Percentiles rank a stretch among this genome's conserved stretches.
Conservation (phyloP, 2,113 vertebrate genomes). For the Callocephalon fimbriatum region DNA sequence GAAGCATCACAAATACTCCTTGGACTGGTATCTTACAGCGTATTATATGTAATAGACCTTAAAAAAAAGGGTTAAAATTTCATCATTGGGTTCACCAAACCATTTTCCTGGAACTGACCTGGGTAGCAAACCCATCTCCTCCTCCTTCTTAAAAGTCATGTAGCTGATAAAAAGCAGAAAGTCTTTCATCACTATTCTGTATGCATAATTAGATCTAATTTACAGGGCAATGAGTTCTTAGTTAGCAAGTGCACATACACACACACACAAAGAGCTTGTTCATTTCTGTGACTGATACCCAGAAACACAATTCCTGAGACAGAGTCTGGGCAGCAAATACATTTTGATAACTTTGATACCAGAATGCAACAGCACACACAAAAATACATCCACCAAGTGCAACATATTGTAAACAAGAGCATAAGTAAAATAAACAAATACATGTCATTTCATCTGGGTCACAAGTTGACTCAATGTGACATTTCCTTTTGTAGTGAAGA, state of each 20-base stretch:
- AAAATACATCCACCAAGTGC: not conserved
- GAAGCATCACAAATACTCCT: not conserved
- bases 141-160: not conserved
- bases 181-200: not conserved
- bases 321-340: not conserved
- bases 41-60: not conserved
- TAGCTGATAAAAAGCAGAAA: constrained; percentile 42
- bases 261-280: not conserved
- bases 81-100: not conserved
- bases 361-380: not conserved
- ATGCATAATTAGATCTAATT: not conserved
- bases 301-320: not conserved
- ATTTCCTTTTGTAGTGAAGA: constrained; percentile 45
- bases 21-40: not conserved
- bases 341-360: not conserved
- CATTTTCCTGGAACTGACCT: not conserved
- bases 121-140: not conserved
- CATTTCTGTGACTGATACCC: not conserved
- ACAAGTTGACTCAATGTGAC: constrained; percentile 39
- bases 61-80: not conserved
- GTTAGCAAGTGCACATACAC: not conserved
- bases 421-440: constrained; percentile 56
- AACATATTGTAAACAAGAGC: constrained; percentile 7
- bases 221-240: not conserved
- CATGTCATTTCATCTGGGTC: constrained; percentile 38